These are phyloP conservation scores for Strigamia maritima DNA, from an alignment of 2,888 invertebrate genomes.

Conservation along the genomic window DNA sequence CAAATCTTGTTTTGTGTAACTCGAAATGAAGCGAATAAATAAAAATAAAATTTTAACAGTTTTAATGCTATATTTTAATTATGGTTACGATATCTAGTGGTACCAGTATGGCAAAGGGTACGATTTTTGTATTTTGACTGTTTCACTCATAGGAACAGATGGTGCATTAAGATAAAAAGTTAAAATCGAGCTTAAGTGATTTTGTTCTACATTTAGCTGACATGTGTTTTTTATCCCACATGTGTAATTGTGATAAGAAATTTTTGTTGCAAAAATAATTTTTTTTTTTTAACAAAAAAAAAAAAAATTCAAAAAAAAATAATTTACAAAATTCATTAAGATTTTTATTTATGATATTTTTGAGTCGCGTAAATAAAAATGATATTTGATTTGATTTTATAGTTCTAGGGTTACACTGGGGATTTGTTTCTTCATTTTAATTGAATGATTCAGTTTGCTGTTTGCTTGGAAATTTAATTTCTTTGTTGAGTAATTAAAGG, in stretches of 20 bases:
- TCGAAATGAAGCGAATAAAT: neutral
- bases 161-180: constrained; percentile 2
- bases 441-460: neutral
- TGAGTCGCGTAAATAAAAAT: neutral
- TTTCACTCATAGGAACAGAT: neutral
- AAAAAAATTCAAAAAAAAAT: no score
- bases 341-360: neutral
- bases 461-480: neutral
- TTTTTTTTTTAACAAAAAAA: no score
- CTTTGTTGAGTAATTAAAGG: neutral
- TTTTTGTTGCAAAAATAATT: neutral
- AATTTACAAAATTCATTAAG: neutral
- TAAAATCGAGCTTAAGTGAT: neutral
- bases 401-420: neutral
- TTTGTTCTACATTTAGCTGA: neutral
- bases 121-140: neutral
- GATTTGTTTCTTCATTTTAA: neutral
- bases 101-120: no score
- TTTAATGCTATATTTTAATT: neutral
- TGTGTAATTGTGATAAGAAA: neutral
- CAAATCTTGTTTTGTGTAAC: neutral
- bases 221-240: constrained; percentile 4
- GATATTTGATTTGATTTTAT: neutral
- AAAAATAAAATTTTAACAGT: neutral
- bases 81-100: no score